Conservation (phyloP, 2,113 vertebrate genomes). For the Carassius carassius region DNA sequence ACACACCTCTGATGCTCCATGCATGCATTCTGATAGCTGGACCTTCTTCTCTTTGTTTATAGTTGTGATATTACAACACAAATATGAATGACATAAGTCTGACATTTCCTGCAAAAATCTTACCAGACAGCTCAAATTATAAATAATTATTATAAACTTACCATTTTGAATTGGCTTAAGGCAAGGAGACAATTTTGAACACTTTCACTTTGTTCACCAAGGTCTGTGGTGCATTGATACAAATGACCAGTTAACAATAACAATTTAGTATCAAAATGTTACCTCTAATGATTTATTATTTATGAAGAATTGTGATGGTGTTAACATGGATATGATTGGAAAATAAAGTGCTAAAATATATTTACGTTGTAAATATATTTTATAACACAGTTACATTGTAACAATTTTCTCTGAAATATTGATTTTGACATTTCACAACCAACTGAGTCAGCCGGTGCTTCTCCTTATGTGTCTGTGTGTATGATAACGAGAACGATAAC, state of each 20-base stretch:
- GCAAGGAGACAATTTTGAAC: neutral
- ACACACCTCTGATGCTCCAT: neutral
- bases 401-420: neutral
- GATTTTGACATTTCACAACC: no score
- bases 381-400: neutral
- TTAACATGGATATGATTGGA: neutral
- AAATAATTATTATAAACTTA: neutral
- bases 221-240: neutral
- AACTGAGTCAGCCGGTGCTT: neutral
- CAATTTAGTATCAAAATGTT: neutral
- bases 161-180: neutral
- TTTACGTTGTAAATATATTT: neutral
- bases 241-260: neutral
- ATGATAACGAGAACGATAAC: neutral
- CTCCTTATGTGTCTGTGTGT: neutral
- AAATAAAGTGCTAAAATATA: neutral
- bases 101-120: neutral
- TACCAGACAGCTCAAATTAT: neutral
- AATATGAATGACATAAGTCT: neutral
- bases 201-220: neutral
- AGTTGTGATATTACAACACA: neutral
- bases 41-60: neutral
- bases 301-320: no score
- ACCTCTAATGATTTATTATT: no score
- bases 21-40: neutral